Base-by-base conservation (phyloP, 35 echinoderm and acorn worm species). In the Stichopus chloronotus region DNA sequence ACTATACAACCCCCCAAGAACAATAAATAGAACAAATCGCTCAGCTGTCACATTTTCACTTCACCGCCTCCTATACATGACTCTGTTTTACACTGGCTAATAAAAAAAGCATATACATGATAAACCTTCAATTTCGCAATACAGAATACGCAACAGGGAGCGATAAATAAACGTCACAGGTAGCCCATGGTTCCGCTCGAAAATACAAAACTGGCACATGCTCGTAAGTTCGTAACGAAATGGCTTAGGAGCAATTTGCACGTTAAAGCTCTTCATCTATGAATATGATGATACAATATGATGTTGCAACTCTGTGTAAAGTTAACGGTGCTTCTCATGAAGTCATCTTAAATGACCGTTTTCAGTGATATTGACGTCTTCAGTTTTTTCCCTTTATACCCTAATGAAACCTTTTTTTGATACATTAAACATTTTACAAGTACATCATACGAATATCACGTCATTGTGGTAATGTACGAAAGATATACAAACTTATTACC, bases 201-300 rank as follows among this genome's bases (percentile, higher is more conserved):
- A 71, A 71, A 71, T 71, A 20, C n/a, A 71, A 71, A 71, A 71
- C 65, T 71, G 65, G 65, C 65, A 71, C 65, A 71, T 71, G 65
- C 65, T 2, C 4, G 65, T 71, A 71, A 71, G 65, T 71, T 71
- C 1, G 65, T 71, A 71, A 71, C 65, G 65, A 71, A 71, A 71
- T 71, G 65, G 65, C 65, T 71, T 71, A 71, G 65, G 65, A 71
- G 65, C 65, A 71, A 71, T 71, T 71, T 71, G 1, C 65, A 71
- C 65, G 65, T 71, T 71, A 71, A 71, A 71, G 65, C 65, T 71
- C 65, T 43, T 43, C 65, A 71, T 71, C 65, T 71, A 71, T 71
- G 65, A 71, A 71, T 71, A 71, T 71, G 65, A 71, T 71, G 65
- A 71, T 71, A 71, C 65, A 71, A 71, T 71, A 71, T 71, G 65